phyloP scores from a whole-genome alignment of 2,113 vertebrate species.

The Plotosus lineatus region DNA sequence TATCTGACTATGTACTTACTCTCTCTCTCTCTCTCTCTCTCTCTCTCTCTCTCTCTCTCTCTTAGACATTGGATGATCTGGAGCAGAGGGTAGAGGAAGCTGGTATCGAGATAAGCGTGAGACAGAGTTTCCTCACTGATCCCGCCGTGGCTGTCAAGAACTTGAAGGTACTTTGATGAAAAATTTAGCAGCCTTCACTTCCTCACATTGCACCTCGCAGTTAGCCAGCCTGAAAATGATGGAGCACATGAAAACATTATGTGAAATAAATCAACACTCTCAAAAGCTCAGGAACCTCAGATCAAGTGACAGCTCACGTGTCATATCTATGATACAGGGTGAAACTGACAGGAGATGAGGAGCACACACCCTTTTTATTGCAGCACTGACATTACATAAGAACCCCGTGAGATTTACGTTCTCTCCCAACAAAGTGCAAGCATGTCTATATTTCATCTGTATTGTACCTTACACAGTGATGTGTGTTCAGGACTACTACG shows the following conservation, averaged over 20 bases:
- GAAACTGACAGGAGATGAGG: constrained; percentile 27
- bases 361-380: constrained; percentile 29
- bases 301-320: constrained; percentile 32
- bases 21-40: not conserved
- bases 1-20: constrained; percentile 16
- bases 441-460: constrained; percentile 7
- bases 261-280: constrained; percentile 44
- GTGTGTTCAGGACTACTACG: not conserved
- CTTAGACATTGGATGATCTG: constrained; percentile 89
- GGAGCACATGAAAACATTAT: constrained; percentile 42
- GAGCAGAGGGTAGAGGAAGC: constrained; percentile 90
- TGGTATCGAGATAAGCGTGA: constrained; percentile 92
- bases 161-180: constrained; percentile 83
- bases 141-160: constrained; percentile 91
- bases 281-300: constrained; percentile 29
- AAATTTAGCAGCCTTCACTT: constrained; percentile 42
- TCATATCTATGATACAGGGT: constrained; percentile 10
- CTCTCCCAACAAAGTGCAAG: not conserved
- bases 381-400: constrained; percentile 23
- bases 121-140: constrained; percentile 95
- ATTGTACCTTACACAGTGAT: not conserved
- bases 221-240: constrained; percentile 31
- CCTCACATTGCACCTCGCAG: constrained; percentile 30
- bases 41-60: constrained; percentile 14
- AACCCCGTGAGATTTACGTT: constrained; percentile 16